Percentiles rank a stretch among this genome's conserved stretches.
Conservation (phyloP, 2,888 invertebrate species). For the Epsilonema sp. region DNA sequence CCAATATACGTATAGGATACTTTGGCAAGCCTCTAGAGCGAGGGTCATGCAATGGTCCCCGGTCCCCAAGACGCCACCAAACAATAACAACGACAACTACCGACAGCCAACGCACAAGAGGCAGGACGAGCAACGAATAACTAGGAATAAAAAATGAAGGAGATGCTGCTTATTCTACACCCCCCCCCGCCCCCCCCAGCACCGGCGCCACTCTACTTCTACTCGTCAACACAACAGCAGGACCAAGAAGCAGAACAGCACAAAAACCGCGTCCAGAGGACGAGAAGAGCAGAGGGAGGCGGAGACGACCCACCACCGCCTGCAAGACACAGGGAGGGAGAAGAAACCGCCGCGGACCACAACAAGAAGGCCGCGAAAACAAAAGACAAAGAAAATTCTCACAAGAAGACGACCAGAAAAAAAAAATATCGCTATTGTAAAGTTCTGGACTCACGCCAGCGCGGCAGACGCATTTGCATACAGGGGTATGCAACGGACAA, state of each 20-base stretch:
- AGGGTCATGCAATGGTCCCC: conserved; percentile 29
- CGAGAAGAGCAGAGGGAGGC: conserved; percentile 53
- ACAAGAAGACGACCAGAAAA: no score
- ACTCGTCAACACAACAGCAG: conserved; percentile 52
- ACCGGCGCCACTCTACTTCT: no score
- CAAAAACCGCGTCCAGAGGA: conserved; percentile 44
- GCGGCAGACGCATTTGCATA: no score
- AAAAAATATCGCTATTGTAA: no score
- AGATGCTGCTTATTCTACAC: no score
- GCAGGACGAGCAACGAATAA: conserved; percentile 35
- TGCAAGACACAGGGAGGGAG: conserved; percentile 55
- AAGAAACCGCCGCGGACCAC: conserved; percentile 52
- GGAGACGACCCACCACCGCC: conserved; percentile 50
- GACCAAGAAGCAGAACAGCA: conserved; percentile 46
- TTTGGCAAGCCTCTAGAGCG: background rate
- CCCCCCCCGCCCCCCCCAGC: no score
- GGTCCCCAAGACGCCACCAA: conserved; percentile 47
- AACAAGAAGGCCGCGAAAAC: conserved; percentile 49
- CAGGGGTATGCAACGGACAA: no score
- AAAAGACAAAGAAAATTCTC: conserved; percentile 55
- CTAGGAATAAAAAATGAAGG: conserved; percentile 50
- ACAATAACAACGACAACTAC: conserved; percentile 41
- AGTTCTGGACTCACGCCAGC: no score
- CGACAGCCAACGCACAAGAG: background rate
- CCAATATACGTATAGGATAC: background rate